phyloP scores from a whole-genome alignment of 2,113 vertebrate genomes.

The Hippolais icterina region DNA sequence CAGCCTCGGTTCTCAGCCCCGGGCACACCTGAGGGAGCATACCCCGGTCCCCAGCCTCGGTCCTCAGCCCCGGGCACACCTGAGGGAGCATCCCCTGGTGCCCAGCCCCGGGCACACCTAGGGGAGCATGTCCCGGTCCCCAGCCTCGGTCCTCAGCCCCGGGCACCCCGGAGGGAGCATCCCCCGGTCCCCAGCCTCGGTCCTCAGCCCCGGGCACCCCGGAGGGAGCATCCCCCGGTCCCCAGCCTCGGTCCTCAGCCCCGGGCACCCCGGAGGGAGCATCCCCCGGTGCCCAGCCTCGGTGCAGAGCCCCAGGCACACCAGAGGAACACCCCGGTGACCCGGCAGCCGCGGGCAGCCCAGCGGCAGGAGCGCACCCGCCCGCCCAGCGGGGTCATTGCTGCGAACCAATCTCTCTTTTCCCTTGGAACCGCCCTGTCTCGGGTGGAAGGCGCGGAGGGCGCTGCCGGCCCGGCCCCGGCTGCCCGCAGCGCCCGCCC shows the following conservation, averaged over 20 bases:
- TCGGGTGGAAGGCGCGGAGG: accelerated
- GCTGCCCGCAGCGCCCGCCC: neutral
- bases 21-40: neutral
- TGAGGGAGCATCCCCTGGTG: neutral
- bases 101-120: neutral
- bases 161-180: neutral
- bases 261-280: neutral
- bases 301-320: neutral
- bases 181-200: accelerated
- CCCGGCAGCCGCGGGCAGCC: neutral
- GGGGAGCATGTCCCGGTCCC: neutral
- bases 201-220: neutral
- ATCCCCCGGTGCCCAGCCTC: neutral
- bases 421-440: neutral
- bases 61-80: neutral
- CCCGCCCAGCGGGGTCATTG: accelerated
- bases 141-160: too few species aligned
- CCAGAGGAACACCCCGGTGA: accelerated
- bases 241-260: neutral
- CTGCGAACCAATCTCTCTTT: neutral
- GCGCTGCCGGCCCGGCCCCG: neutral
- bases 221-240: neutral
- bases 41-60: accelerated
- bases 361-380: neutral
- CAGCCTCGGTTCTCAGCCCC: too few species aligned